phyloP scores from a whole-genome alignment of 2,888 invertebrate species.

The Xestia xanthographa region DNA sequence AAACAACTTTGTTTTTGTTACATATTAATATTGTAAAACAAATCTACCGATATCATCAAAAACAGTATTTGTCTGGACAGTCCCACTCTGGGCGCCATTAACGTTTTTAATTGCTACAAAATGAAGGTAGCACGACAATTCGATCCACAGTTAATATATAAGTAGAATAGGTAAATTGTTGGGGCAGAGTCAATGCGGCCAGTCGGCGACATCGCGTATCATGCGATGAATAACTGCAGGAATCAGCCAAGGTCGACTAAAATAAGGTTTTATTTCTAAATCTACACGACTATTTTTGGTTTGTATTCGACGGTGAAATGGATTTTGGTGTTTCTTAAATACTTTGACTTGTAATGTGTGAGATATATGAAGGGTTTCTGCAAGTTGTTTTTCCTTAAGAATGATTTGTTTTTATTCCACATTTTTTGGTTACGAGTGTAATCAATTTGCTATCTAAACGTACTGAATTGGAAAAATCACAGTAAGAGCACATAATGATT shows the following conservation, averaged over 20 bases:
- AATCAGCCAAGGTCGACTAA: slow-evolving; percentile 78
- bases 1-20: neutral
- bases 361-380: neutral
- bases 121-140: slow-evolving; percentile 42
- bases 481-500: neutral
- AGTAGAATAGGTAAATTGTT: slow-evolving; percentile 61
- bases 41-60: neutral
- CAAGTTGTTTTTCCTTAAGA: neutral
- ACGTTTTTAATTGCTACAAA: slow-evolving; percentile 43
- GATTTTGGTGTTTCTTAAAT: slow-evolving; percentile 26
- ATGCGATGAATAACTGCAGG: slow-evolving; percentile 76
- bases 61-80: neutral
- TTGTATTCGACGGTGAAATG: slow-evolving; percentile 44
- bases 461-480: neutral
- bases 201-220: slow-evolving; percentile 80
- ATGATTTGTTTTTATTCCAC: neutral
- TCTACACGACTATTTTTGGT: slow-evolving; percentile 73
- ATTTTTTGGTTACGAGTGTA: neutral
- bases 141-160: slow-evolving; percentile 39
- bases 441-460: neutral
- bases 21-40: neutral
- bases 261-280: slow-evolving; percentile 76
- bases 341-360: neutral
- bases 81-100: slow-evolving; percentile 61
- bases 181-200: slow-evolving; percentile 60